Evolutionary conservation across 2,797 vertebrate species (phyloP), one percentile per base, ranked within the genome.

Genomic region (Gymnocypris eckloni): DNA sequence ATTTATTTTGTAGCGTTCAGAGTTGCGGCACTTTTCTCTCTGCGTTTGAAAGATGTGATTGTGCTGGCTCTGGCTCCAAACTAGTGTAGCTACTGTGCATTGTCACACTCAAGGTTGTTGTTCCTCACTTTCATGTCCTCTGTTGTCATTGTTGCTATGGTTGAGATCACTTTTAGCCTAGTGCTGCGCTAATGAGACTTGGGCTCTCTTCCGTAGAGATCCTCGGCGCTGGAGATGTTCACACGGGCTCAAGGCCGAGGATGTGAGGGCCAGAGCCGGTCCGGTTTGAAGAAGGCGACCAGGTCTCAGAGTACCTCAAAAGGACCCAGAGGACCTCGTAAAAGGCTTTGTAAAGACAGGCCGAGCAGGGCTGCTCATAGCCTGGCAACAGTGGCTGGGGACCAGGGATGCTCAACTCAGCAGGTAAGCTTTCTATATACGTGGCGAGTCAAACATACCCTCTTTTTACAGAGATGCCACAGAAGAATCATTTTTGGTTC

Each of bases 131-230:
- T 89, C 79, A 73, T 88, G 84, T 86, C 80, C 87, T 88, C 83
- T 69, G 86, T 90, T 90, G 85, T 90, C 81, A 89, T 88, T 87
- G 79, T 90, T 93, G 88, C 92, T 91, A 93, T 90, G 86, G 86
- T 85, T 64, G 75, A 70, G 22, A 52, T 81, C 22, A 45, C 78
- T 87, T 82, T 84, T 77, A 88, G 90, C 88, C 77, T 82, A 79
- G 85, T 73, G 88, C 82, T 45, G 72, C 54, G 73, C 66, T 88
- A 84, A 85, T 45, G 33, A 89, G 84, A 86, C 61, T 87, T 75
- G 90, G 84, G 90, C 86, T 92, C 69, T 90, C 89, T 87, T 81
- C 89, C 86, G 66, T 91, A 99, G 98, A 94, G 87, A 91, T 95
- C 96, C 12, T 91, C 96, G 0, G 94, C 91, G 86, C 93, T 92